phyloP scores from a whole-genome alignment of 2,797 vertebrate species.

The Mormyrus hasselquistii region DNA sequence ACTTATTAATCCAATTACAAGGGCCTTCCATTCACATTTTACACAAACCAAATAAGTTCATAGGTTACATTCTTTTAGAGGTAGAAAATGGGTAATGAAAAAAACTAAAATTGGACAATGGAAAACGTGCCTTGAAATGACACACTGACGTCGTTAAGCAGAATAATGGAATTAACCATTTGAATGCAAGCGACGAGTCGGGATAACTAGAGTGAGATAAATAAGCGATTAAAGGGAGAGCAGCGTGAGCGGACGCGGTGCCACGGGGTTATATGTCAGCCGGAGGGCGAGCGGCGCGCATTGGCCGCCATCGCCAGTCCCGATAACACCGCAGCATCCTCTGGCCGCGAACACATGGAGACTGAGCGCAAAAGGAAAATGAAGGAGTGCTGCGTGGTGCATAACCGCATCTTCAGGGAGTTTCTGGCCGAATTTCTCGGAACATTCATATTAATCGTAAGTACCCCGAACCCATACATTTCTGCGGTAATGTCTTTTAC shows the following conservation, averaged over 20 bases:
- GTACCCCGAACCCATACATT: conserved; percentile 52
- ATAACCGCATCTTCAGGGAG: conserved; percentile 76
- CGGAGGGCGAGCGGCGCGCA: background rate
- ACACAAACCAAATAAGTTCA: background rate
- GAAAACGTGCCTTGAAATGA: background rate
- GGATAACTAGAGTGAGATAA: background rate
- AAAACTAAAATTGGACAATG: background rate
- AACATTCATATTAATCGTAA: conserved; percentile 88
- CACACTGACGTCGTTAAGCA: background rate
- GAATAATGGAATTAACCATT: background rate
- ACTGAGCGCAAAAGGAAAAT: conserved; percentile 58
- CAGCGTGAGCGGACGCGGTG: background rate
- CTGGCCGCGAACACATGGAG: conserved; percentile 52
- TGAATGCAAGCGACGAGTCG: background rate
- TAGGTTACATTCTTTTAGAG: background rate
- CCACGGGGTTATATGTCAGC: background rate
- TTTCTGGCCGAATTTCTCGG: conserved; percentile 87
- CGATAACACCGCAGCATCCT: conserved; percentile 41
- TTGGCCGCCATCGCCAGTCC: conserved; percentile 43
- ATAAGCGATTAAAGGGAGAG: background rate
- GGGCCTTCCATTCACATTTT: background rate
- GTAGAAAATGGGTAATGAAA: background rate
- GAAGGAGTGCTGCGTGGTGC: conserved; percentile 72
- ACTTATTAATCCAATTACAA: background rate
- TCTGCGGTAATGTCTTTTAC: conserved; percentile 31